A percentile compares a stretch with the other conserved stretches of the same genome.
Evolutionary conservation across 2,113 vertebrate species (phyloP).

Genomic region (Amblyornis subalaris): DNA sequence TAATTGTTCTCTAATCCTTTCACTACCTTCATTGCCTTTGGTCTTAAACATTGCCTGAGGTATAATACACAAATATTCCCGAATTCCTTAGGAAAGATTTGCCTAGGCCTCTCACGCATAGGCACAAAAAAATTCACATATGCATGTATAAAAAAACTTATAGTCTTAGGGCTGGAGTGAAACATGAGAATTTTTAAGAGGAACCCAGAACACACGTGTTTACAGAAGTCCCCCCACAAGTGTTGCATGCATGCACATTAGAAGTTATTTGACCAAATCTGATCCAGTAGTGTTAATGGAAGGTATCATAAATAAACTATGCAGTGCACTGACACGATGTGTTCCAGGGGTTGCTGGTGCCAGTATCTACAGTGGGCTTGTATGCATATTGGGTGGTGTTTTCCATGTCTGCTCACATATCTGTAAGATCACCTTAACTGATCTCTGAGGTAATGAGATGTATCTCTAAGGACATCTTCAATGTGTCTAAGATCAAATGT

Average conservation of each 20-base stretch:
- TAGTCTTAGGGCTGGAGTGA: neutral
- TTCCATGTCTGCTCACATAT: neutral
- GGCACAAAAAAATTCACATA: neutral
- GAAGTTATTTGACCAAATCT: neutral
- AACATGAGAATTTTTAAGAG: neutral
- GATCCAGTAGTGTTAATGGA: neutral
- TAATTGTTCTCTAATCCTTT: neutral
- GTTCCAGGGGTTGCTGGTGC: neutral
- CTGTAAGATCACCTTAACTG: neutral
- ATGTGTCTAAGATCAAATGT: neutral
- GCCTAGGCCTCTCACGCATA: neutral
- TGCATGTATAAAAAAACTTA: neutral
- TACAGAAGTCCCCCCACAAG: neutral
- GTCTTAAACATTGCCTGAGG: neutral
- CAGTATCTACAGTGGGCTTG: neutral
- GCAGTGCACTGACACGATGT: fast-evolving
- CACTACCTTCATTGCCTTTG: neutral
- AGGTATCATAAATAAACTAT: neutral
- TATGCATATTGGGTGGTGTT: neutral
- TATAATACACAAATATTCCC: neutral
- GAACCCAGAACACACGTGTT: neutral
- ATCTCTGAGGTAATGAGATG: neutral
- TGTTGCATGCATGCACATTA: neutral
- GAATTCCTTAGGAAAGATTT: neutral
- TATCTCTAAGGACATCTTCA: neutral